A percentile compares a stretch with the other conserved stretches of the same genome.
phyloP scores from a whole-genome alignment of 2,888 invertebrate genomes.

The Drosophila mercatorum region DNA sequence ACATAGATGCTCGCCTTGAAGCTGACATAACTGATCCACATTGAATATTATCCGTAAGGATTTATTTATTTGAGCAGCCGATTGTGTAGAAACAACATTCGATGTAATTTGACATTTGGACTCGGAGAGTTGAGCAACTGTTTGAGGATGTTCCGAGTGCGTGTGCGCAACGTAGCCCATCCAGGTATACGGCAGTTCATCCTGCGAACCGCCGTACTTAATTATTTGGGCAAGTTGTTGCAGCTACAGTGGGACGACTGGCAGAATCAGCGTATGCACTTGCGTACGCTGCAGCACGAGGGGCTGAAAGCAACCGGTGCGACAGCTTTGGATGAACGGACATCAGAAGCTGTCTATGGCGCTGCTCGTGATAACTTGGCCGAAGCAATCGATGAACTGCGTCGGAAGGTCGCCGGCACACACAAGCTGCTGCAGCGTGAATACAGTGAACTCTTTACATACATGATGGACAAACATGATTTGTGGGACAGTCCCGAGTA shows the following conservation, averaged over 20 bases:
- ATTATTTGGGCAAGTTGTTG: slow-evolving; percentile 56
- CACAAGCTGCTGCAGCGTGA: slow-evolving; percentile 57
- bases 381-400: slow-evolving; percentile 30
- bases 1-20: background rate
- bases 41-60: too few species aligned
- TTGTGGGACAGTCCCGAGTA: slow-evolving; percentile 74
- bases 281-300: slow-evolving; percentile 25
- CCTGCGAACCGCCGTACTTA: slow-evolving; percentile 57
- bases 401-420: slow-evolving; percentile 33
- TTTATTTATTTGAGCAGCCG: slow-evolving; percentile 7
- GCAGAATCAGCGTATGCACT: slow-evolving; percentile 49
- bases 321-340: background rate
- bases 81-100: background rate
- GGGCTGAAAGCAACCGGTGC: background rate
- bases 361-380: slow-evolving; percentile 15
- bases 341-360: background rate
- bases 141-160: slow-evolving; percentile 45
- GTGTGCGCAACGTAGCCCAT: slow-evolving; percentile 49
- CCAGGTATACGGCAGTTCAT: slow-evolving; percentile 71
- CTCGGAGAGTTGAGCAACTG: slow-evolving; percentile 26
- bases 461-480: slow-evolving; percentile 64
- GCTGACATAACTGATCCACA: background rate
- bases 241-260: slow-evolving; percentile 62
- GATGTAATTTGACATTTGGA: slow-evolving; percentile 19
- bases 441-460: slow-evolving; percentile 52